Evolutionary conservation across 2,888 invertebrate genomes (phyloP).

Genomic region (Corbicula japonica): DNA sequence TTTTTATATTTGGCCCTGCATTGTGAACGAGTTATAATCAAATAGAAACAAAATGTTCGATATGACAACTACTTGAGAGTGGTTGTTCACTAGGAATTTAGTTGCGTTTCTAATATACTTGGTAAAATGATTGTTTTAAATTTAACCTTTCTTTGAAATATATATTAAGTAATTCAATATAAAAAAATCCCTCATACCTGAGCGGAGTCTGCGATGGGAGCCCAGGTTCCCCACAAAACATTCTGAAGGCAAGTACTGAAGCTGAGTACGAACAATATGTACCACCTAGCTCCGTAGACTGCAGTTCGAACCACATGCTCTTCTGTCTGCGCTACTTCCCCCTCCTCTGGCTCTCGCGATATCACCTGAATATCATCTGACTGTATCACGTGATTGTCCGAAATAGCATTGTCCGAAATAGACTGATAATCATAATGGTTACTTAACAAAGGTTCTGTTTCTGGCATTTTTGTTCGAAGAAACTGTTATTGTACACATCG

Average conservation of each 20-base stretch:
- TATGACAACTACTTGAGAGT: too few relatives aligned
- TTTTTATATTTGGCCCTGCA: too few relatives aligned
- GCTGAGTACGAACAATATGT: conserved; percentile 50
- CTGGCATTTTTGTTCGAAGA: not conserved
- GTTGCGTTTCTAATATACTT: too few relatives aligned
- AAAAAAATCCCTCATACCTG: conserved; percentile 32
- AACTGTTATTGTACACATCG: too few relatives aligned
- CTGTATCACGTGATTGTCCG: not conserved
- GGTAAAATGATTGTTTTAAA: too few relatives aligned
- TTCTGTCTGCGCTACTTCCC: not conserved
- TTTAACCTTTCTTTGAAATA: too few relatives aligned
- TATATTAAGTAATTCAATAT: too few relatives aligned
- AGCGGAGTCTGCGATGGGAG: conserved; percentile 63
- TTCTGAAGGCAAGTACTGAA: conserved; percentile 48
- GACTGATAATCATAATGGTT: too few relatives aligned
- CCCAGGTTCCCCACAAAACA: conserved; percentile 59
- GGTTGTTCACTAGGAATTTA: too few relatives aligned
- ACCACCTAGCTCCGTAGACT: conserved; percentile 50
- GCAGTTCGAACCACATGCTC: not conserved
- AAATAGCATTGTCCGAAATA: not conserved
- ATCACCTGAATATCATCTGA: not conserved
- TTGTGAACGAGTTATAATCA: too few relatives aligned
- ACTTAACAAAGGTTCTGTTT: too few relatives aligned
- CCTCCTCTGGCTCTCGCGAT: not conserved
- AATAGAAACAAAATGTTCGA: too few relatives aligned